Base-by-base conservation (phyloP, 2,113 vertebrate species). In the Atractosteus spatula region DNA sequence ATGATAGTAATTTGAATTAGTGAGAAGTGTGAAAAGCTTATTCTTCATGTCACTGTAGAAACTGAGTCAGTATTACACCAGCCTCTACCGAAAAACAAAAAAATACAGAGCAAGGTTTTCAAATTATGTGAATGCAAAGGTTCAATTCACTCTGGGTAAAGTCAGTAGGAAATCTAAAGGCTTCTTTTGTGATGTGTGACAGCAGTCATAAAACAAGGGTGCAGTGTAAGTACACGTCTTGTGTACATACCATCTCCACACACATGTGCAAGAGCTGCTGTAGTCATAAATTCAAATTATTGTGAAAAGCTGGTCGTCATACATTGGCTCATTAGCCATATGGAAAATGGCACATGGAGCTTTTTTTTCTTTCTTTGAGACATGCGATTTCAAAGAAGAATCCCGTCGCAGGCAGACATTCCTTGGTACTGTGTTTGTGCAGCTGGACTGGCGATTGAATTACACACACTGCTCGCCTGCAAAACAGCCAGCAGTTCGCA, bases 391-490 rank as follows among this genome's bases (percentile, higher is more conserved):
- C 92, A 95, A 94, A 94, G 93, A 93, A 92, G 90, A 95, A 92
- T 93, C 91, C 92, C 93, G 94, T 93, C 92, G 91, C 90, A 87
- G 90, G 89, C 92, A 93, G 91, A 93, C 93, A 93, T 95, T 95
- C 93, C 92, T 94, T 81, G 85, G 89, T 93, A 92, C 90, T 86
- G 87, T 97, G 95, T 98, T 98, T 97, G 89, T 92, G 93, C 96
- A 97, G 96, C 96, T 99, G 96, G 93, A 93, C 91, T 91, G 79
- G 86, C 80, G 90, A 95, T 96, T 94, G 94, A 95, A 96, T 97
- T 96, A 94, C 94, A 88, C 84, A 88, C 85, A 76, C 84, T 85
- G 80, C 87, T 72, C 88, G 89, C 89, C 90, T 92, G 88, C 87
- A 88, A 29, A 90, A 88, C 89, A 91, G 86, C 89, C 88, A 76